A percentile compares a stretch with the other conserved stretches of the same genome.
Evolutionary conservation across 2,113 vertebrate species (phyloP).

Genomic region (Myotis brandtii): DNA sequence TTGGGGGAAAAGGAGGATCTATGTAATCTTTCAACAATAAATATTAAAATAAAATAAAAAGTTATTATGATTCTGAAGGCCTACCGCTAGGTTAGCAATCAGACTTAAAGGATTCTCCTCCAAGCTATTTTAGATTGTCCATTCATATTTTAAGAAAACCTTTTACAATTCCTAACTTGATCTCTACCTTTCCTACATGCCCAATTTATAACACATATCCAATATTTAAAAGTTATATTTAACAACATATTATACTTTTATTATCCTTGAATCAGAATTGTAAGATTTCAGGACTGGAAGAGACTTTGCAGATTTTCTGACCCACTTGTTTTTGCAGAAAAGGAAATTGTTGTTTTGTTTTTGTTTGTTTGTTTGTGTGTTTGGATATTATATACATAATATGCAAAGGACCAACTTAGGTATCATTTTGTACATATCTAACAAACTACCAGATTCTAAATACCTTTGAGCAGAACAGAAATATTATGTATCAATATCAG

Average conservation of each 20-base stretch:
- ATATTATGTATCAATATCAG: not conserved
- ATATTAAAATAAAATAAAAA: too few species aligned
- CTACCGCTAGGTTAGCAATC: not conserved
- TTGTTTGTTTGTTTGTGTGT: not conserved
- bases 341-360: not conserved
- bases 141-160: constrained; percentile 35
- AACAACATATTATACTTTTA: constrained; percentile 3
- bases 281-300: constrained; percentile 16
- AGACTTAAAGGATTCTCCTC: not conserved
- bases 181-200: not conserved
- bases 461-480: not conserved
- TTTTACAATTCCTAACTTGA: not conserved
- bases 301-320: not conserved
- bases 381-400: not conserved
- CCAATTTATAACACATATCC: not conserved
- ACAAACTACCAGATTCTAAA: not conserved
- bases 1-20: too few species aligned
- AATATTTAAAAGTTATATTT: constrained; percentile 40
- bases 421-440: constrained; percentile 6
- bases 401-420: not conserved
- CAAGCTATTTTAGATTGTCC: not conserved
- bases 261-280: constrained; percentile 4
- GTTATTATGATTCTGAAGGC: not conserved
- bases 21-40: too few species aligned
- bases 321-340: not conserved